A percentile compares a stretch with the other conserved stretches of the same genome.
These are phyloP conservation scores for Drosophila nigritarsus DNA, from an alignment of 2,888 invertebrate genomes.

Conservation along the genomic window DNA sequence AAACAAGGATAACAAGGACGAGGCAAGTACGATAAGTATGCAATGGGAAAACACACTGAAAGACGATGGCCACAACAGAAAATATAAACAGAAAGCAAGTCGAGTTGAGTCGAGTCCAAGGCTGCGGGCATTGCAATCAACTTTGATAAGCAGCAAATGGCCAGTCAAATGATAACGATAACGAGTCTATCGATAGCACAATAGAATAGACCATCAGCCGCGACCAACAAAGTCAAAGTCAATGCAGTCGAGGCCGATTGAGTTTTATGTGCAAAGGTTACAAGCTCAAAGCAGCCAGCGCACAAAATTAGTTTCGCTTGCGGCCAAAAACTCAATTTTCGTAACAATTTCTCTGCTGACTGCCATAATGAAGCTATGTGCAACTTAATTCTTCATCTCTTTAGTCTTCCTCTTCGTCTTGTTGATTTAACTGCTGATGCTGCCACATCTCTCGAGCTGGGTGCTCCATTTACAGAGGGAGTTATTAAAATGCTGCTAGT, in stretches of 20 bases:
- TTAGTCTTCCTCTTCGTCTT: slow-evolving; percentile 56
- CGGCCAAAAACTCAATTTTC: slow-evolving; percentile 75
- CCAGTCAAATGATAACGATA: slow-evolving; percentile 73
- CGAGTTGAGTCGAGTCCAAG: slow-evolving; percentile 11
- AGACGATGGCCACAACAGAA: background rate
- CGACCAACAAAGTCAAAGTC: slow-evolving; percentile 13
- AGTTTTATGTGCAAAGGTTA: slow-evolving; percentile 60
- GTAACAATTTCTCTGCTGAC: slow-evolving; percentile 70
- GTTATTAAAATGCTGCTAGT: slow-evolving; percentile 67
- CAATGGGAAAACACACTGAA: slow-evolving; percentile 9
- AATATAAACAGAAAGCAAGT: slow-evolving; percentile 12
- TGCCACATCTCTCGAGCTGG: background rate
- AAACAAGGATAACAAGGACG: slow-evolving; percentile 49
- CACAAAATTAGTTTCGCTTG: slow-evolving; percentile 73
- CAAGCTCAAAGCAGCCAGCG: slow-evolving; percentile 24
- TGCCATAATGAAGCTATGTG: slow-evolving; percentile 74
- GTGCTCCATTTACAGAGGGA: slow-evolving; percentile 28
- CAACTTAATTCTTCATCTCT: slow-evolving; percentile 46
- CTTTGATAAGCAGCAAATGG: slow-evolving; percentile 78
- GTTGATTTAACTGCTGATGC: slow-evolving; percentile 58
- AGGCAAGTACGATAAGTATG: slow-evolving; percentile 43
- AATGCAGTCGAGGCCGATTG: slow-evolving; percentile 54
- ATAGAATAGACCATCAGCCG: background rate
- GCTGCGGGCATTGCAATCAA: slow-evolving; percentile 75
- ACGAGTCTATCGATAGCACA: slow-evolving; percentile 61